Base-by-base conservation (phyloP, 2,888 invertebrate species). In the Drosophila neoperkinsi region DNA sequence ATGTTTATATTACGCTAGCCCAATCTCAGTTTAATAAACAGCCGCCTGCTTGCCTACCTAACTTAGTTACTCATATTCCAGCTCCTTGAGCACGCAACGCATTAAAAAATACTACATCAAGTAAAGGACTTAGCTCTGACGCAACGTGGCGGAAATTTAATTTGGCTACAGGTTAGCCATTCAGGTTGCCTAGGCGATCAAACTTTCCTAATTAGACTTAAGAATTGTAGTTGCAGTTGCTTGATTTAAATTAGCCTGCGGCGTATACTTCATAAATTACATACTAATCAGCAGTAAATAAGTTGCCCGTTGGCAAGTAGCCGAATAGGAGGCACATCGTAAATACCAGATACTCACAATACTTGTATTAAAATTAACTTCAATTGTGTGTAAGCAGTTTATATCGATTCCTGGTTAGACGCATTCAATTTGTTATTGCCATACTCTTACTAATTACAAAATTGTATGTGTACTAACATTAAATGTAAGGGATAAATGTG, bases 161-260 rank as follows among this genome's bases (percentile, higher is more conserved):
- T 86, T 77, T 79, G 71, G 52, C 72, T 58, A 59, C 74, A 66
- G 62, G 73, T 60, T 73, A 65, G 49, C 41, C 58, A 53, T 72
- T 81, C 56, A 30, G 50, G 81, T 74, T 83, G 75, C 74, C 70
- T 10, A 11, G 77, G 70, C 74, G 77, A 77, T 79, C 73, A 86
- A 87, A 84, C 84, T 85, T 87, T 86, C 62, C 72, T 77, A 76
- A 85, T 85, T 89, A 77, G 75, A 73, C 62, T 56, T 50, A 52
- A 52, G 64, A 46, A 51, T 59, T 58, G 34, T 61, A 60, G 66
- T 49, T 50, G 46, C 21, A 63, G 61, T 59, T 61, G 68, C 50
- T 46, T 67, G 71, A 78, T 78, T 80, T 74, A 74, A 80, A 74
- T 71, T 59, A 46, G 50, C 57, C 77, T 59, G 62, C 21, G 49